phyloP scores from a whole-genome alignment of 35 echinoderm and acorn worm species.

The Ptychodera flava region DNA sequence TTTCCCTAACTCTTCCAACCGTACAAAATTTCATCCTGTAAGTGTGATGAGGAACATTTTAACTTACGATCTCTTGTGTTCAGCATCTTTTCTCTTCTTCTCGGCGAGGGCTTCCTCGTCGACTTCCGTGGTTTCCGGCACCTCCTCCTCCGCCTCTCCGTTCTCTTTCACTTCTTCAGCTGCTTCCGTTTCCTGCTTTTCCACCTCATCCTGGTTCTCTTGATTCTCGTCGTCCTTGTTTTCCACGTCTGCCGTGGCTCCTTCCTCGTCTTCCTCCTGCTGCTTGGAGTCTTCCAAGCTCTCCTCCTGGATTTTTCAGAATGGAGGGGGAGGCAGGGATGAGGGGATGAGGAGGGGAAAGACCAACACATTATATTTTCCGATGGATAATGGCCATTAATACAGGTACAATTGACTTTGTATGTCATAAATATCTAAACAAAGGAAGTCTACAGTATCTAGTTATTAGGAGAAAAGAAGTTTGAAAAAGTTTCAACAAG shows the following conservation, averaged over 20 bases:
- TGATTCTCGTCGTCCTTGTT: not conserved
- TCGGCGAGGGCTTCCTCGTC: not conserved
- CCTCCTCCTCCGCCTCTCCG: not conserved
- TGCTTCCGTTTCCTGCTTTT: slow-evolving; percentile 13
- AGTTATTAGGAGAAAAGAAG: too few relatives aligned
- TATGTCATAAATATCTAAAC: too few relatives aligned
- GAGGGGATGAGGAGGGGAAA: too few relatives aligned
- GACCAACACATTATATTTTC: not conserved
- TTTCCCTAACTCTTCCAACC: too few relatives aligned
- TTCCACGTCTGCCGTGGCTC: not conserved
- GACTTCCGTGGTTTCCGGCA: not conserved
- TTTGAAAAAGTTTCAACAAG: too few relatives aligned
- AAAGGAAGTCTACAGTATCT: too few relatives aligned
- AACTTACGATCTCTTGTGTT: slow-evolving; percentile 43
- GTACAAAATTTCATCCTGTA: too few relatives aligned
- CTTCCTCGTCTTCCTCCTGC: not conserved
- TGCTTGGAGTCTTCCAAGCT: not conserved
- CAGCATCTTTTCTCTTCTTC: slow-evolving; percentile 26
- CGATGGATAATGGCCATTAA: slow-evolving; percentile 18
- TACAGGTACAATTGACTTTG: too few relatives aligned
- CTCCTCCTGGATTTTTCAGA: slow-evolving; percentile 12
- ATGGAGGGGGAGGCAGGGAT: too few relatives aligned
- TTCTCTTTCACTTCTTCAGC: not conserved
- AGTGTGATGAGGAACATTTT: too few relatives aligned
- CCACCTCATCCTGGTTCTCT: not conserved